Evolutionary conservation across 2,113 vertebrate genomes (phyloP), one percentile per base, ranked within the genome.

Genomic region (Phoenicopterus ruber): DNA sequence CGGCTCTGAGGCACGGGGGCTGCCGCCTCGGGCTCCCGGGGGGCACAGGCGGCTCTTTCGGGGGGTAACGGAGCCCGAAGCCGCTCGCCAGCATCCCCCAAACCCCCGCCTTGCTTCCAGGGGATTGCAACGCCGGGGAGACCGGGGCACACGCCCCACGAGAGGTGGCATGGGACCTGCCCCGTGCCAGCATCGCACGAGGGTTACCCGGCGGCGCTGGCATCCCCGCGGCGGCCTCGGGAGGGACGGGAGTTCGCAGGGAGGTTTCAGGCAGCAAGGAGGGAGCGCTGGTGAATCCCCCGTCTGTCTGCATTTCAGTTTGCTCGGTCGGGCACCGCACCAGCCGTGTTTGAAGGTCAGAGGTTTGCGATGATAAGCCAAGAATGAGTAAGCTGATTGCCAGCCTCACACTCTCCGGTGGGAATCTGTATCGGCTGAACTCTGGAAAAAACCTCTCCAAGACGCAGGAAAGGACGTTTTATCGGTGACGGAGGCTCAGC

Each of bases 71-170:
- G 46, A 32, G 5, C 58, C 58, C 38, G 20, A 15, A 49, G 2
- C 4, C 10, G 0, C 65, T 9, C 63, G 0, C 6, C 49, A 5
- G 57, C 79, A 67, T n/a, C n/a, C n/a, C n/a, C n/a, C n/a, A n/a
- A n/a, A n/a, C n/a, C n/a, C n/a, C n/a, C n/a, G n/a, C n/a, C n/a
- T n/a, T n/a, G n/a, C n/a, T n/a, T n/a, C n/a, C n/a, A n/a, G n/a
- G n/a, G n/a, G n/a, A n/a, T n/a, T n/a, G n/a, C n/a, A n/a, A n/a
- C n/a, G n/a, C n/a, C n/a, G n/a, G n/a, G n/a, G n/a, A n/a, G n/a
- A n/a, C n/a, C n/a, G n/a, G n/a, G n/a, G n/a, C n/a, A n/a, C 24
- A 1, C 0, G 7, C 17, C 29, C 63, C 63, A 5, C 0, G 3
- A 9, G 31, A 36, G 32, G 49, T 4, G 71, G 46, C 55, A 13